Evolutionary conservation across 2,797 vertebrate genomes (phyloP), one percentile per base, ranked within the genome.

Genomic region (Mormyrus hasselquistii): DNA sequence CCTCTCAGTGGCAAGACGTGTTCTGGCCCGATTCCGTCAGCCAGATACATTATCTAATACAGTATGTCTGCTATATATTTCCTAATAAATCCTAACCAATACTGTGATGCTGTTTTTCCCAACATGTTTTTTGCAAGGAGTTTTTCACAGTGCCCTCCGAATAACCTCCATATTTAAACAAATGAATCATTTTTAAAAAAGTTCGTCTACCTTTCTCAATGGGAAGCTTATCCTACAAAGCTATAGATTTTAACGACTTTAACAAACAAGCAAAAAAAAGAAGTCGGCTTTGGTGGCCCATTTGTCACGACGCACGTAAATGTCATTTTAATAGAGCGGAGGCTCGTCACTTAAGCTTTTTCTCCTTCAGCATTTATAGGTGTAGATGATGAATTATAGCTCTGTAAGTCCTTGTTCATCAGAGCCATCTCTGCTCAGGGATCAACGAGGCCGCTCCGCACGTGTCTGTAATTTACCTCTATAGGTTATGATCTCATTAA

Each of bases 261-360:
- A 50, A 22, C 82, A 84, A 84, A 84, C 9, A 84, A 50, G 82
- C n/a, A 25, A 25, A 29, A 49, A 49, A 52, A 84, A 22, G 34
- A 41, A 76, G 38, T 19, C 29, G 6, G 16, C 38, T 76, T 8
- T 49, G 82, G 82, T 22, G 82, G 82, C n/a, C 19, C 47, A 84
- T 84, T 84, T 84, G 19, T 84, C 82, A 84, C 9, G 9, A 84
- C 8, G 9, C 44, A 52, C 82, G 22, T 84, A 84, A 84, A 84
- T 84, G 82, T 50, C 82, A 84, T 84, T 49, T 84, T 84, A 84
- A 84, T 84, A 84, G n/a, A 84, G 82, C 82, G 2, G 47, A 22
- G 41, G n/a, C 82, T 84, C 44, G 41, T 84, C 41, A n/a, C 22
- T 84, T 84, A 84, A 84, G 73, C 44, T 84, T 84, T 50, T 49